Evolutionary conservation across 1,140 invertebrate species (phyloP).

Genomic region (Leptinotarsa lineolata): DNA sequence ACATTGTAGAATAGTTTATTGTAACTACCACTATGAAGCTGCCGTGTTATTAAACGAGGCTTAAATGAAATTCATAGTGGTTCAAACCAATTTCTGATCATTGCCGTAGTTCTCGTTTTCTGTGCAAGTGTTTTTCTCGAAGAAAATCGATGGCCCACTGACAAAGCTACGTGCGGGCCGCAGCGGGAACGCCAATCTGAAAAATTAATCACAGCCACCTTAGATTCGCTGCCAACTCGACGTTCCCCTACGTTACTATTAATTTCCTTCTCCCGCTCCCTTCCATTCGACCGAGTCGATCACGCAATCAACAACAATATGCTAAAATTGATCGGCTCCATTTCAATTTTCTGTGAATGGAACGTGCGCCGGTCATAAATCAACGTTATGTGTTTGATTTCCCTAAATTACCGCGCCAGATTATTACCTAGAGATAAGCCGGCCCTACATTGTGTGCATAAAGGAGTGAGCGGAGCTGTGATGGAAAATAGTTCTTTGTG

Average conservation of each 20-base stretch:
- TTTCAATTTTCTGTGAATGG: constrained; percentile 1
- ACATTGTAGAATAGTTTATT: too few species aligned
- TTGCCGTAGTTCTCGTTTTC: too few species aligned
- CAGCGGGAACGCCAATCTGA: neutral
- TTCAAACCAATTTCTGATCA: too few species aligned
- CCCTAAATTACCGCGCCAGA: neutral
- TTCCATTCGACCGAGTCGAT: neutral
- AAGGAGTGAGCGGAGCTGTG: neutral
- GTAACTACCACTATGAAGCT: too few species aligned
- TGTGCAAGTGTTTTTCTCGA: too few species aligned
- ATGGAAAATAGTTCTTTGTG: constrained; percentile 8
- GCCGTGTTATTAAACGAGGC: too few species aligned
- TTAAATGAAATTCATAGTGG: too few species aligned
- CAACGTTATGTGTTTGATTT: constrained; percentile 6
- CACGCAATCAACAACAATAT: constrained; percentile 6
- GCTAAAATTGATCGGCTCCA: neutral
- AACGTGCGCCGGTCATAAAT: neutral
- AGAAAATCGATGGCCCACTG: neutral
- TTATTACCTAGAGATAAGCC: constrained; percentile 6
- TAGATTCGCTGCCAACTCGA: neutral
- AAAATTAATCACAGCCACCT: neutral
- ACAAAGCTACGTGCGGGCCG: neutral
- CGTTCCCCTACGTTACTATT: neutral
- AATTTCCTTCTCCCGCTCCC: neutral
- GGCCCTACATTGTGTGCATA: neutral